Percentiles rank a stretch among this genome's conserved stretches.
Evolutionary conservation across 2,113 vertebrate genomes (phyloP).

Genomic region (Carettochelys insculpta): DNA sequence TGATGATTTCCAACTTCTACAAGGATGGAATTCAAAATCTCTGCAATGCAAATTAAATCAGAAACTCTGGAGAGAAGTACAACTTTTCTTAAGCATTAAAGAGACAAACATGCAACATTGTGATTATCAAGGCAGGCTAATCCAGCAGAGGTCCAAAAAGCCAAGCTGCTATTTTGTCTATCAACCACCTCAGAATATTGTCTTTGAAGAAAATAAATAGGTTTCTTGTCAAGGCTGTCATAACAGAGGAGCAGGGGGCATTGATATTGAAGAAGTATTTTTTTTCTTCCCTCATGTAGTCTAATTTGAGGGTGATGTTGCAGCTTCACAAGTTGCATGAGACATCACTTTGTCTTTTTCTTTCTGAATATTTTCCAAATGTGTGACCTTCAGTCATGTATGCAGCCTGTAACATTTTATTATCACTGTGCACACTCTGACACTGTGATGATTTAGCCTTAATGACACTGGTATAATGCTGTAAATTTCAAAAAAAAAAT

Average conservation of each 20-base stretch:
- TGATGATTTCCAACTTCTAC: constrained; percentile 11
- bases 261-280: constrained; percentile 60
- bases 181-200: not conserved
- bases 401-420: constrained; percentile 65
- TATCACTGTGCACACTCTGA: constrained; percentile 53
- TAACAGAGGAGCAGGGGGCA: constrained; percentile 54
- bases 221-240: constrained; percentile 53
- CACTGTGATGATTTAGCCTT: constrained; percentile 48
- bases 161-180: not conserved
- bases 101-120: not conserved
- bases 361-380: constrained; percentile 45
- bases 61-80: not conserved
- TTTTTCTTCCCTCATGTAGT: constrained; percentile 56
- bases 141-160: constrained; percentile 19
- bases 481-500: too few relatives aligned
- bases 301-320: constrained; percentile 60
- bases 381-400: constrained; percentile 57
- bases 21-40: constrained; percentile 37
- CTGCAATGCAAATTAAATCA: constrained; percentile 45
- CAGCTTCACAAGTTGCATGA: constrained; percentile 42
- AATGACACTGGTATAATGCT: constrained; percentile 43
- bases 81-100: not conserved
- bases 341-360: constrained; percentile 49
- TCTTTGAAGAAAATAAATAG: constrained; percentile 47
- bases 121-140: not conserved